Percentiles rank a stretch among this genome's conserved stretches.
Conservation (phyloP, 2,888 invertebrate genomes). For the Lasioglossum zephyrum region DNA sequence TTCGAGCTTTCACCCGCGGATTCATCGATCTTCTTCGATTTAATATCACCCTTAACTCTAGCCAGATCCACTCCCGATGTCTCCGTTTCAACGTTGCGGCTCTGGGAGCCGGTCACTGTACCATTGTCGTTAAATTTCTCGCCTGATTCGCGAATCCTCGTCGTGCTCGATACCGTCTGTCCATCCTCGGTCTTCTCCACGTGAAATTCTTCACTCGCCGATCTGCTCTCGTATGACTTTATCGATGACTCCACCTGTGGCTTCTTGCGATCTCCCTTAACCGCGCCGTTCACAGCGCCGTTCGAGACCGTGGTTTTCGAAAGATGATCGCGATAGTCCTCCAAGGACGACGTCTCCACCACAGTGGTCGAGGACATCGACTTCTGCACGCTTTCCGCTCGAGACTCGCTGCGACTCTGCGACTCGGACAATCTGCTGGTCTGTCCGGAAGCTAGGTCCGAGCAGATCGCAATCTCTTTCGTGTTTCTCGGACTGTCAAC, state of each 20-base stretch:
- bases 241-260: constrained; percentile 57
- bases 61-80: constrained; percentile 63
- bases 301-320: constrained; percentile 15
- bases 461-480: constrained; percentile 12
- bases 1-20: constrained; percentile 18
- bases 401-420: constrained; percentile 58
- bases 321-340: constrained; percentile 46
- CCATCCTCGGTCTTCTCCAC: constrained; percentile 74
- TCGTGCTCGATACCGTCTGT: constrained; percentile 70
- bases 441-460: constrained; percentile 5
- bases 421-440: constrained; percentile 30
- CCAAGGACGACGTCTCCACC: constrained; percentile 61
- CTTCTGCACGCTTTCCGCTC: constrained; percentile 53
- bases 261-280: neutral
- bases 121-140: constrained; percentile 77
- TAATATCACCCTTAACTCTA: constrained; percentile 43
- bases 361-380: constrained; percentile 61
- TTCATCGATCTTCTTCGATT: constrained; percentile 33
- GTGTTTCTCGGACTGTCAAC: neutral
- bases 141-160: constrained; percentile 69
- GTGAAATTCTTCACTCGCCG: constrained; percentile 69
- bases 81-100: constrained; percentile 73
- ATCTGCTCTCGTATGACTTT: constrained; percentile 69
- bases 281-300: constrained; percentile 20
- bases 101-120: constrained; percentile 68